Base-by-base conservation (phyloP, 2,888 invertebrate genomes). In the Ephialtes manifestator region DNA sequence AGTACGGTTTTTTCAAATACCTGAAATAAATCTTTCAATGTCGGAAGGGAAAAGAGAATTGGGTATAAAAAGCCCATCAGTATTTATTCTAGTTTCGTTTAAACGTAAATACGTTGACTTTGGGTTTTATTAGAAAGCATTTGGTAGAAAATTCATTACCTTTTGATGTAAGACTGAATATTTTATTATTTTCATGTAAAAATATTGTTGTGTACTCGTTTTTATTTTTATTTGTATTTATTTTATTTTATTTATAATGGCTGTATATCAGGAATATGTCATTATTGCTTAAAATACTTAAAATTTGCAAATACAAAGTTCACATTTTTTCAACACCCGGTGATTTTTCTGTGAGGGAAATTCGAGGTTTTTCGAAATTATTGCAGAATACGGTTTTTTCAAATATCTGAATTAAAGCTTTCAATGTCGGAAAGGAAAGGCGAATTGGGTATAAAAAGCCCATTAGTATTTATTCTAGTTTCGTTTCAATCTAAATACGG, bases 301-400 rank as follows among this genome's bases (percentile, higher is more conserved):
- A 7, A 4, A 35, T 35, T 35, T 4, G 7, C 3, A 5, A 31
- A 2, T 2, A 5, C 2, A 35, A 35, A 2, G 7, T 7, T 7
- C 4, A 7, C 35, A 7, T 4, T 31, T 31, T 31, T 31, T 31
- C 31, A 4, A 4, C 5, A 51, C 68, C 71, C 77, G 51, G 51
- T 31, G 31, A 67, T 24, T 51, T 77, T 46, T 15, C 68, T 68
- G 48, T 13, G 39, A 58, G 20, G 58, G 48, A 55, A 58, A 43
- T 51, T 65, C 65, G 8, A 65, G 53, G 48, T 63, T 51, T 83
- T 79, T 68, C 31, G 46, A 60, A 20, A 48, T 75, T 65, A 75
- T 65, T 65, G 24, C 35, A 18, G 8, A 48, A 31, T 35, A 60
- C 60, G 28, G 5, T 3, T 28, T 13, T n/a, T 24, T 51, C 13